phyloP scores from a whole-genome alignment of 1,140 invertebrate genomes.

The Drosophila ambigua region DNA sequence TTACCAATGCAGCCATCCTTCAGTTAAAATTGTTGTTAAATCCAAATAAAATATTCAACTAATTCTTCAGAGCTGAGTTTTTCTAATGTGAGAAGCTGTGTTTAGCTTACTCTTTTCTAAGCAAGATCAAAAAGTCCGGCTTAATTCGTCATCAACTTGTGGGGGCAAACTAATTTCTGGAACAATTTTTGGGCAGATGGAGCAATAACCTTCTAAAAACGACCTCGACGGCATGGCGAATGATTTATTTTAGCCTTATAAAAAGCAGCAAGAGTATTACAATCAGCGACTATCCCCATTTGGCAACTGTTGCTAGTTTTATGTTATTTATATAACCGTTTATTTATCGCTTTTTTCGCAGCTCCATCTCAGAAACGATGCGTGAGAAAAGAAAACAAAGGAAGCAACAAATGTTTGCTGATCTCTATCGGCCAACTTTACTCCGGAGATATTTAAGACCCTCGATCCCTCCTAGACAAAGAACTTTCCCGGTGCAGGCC shows the following conservation, averaged over 20 bases:
- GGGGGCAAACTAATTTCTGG: too few species aligned
- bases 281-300: not conserved
- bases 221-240: too few species aligned
- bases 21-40: not conserved
- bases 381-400: slow-evolving; percentile 56
- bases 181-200: too few species aligned
- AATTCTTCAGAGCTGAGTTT: too few species aligned
- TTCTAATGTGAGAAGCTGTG: too few species aligned
- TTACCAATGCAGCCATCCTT: not conserved
- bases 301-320: not conserved
- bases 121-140: too few species aligned
- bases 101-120: too few species aligned
- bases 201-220: too few species aligned
- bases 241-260: too few species aligned
- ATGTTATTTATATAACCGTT: slow-evolving; percentile 17
- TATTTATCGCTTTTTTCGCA: slow-evolving; percentile 59
- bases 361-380: slow-evolving; percentile 18
- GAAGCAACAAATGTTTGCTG: not conserved
- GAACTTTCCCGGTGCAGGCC: slow-evolving; percentile 25
- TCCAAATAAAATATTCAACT: too few species aligned
- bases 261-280: not conserved
- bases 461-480: slow-evolving; percentile 10
- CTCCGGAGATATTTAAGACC: slow-evolving; percentile 33
- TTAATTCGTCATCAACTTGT: too few species aligned
- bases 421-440: slow-evolving; percentile 15